Percentiles rank a stretch among this genome's conserved stretches.
phyloP scores from a whole-genome alignment of 2,888 invertebrate species.

The Harpagoxenus sublaevis region DNA sequence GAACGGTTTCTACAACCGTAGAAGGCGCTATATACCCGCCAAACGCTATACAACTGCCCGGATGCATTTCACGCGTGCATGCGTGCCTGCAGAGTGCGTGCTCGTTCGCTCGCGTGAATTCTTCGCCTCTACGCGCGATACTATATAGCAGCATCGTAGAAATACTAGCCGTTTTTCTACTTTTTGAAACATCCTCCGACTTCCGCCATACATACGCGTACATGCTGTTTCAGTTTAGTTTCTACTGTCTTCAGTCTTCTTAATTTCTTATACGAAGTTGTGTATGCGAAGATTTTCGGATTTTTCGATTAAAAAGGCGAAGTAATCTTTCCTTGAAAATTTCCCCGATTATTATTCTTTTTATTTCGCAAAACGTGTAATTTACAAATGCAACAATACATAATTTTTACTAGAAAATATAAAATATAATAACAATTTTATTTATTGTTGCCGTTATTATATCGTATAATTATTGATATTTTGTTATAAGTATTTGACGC shows the following conservation, averaged over 20 bases:
- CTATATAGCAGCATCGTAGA: not conserved
- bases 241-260: not conserved
- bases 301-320: not conserved
- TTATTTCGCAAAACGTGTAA: not conserved
- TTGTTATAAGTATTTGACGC: not conserved
- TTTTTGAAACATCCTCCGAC: conserved; percentile 12
- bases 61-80: conserved; percentile 59
- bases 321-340: not conserved
- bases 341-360: not conserved
- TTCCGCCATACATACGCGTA: conserved; percentile 14
- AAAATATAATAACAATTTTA: not conserved
- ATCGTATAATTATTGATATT: not conserved
- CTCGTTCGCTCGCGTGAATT: conserved; percentile 19
- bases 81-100: conserved; percentile 5
- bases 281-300: too few species aligned
- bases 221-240: conserved; percentile 24
- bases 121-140: conserved; percentile 7
- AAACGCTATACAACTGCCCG: conserved; percentile 2
- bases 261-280: not conserved
- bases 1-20: conserved; percentile 26
- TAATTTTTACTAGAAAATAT: not conserved
- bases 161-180: conserved; percentile 5
- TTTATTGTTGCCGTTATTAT: not conserved
- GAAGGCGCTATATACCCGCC: not conserved
- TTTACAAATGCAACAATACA: not conserved